These are phyloP conservation scores for Melieria omissa DNA, from an alignment of 2,888 invertebrate species.

Conservation along the genomic window DNA sequence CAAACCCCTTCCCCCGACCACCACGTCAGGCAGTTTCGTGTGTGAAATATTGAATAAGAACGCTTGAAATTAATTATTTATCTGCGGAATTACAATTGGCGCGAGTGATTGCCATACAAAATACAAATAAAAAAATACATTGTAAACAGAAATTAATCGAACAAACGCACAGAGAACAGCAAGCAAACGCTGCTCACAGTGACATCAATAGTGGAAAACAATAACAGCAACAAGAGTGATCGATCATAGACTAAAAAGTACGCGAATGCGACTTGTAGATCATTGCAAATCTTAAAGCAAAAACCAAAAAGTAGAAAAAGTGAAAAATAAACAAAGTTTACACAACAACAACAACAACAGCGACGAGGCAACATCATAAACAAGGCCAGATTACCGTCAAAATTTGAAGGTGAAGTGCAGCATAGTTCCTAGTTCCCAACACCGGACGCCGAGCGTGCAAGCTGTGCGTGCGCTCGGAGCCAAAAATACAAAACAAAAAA, in stretches of 20 bases:
- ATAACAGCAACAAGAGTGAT: neutral
- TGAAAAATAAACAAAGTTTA: no score
- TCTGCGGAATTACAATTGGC: neutral
- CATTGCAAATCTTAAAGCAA: neutral
- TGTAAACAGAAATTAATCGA: neutral
- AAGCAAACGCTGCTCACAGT: neutral
- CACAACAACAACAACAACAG: no score
- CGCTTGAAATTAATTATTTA: neutral
- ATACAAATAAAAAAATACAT: neutral
- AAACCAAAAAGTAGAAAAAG: neutral
- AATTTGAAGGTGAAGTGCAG: no score
- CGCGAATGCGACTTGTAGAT: no score
- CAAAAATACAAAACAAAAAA: no score
- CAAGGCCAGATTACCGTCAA: no score
- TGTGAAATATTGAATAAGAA: neutral
- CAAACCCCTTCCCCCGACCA: neutral
- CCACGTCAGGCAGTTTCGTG: neutral
- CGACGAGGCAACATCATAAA: no score
- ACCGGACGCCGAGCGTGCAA: no score
- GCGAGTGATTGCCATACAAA: neutral
- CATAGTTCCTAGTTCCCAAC: no score
- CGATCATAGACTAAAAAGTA: neutral
- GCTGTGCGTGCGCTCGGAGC: no score
- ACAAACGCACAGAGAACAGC: neutral
- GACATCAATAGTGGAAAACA: neutral